Base-by-base conservation (phyloP, 1,140 invertebrate genomes). In the Drosophila willistoni region DNA sequence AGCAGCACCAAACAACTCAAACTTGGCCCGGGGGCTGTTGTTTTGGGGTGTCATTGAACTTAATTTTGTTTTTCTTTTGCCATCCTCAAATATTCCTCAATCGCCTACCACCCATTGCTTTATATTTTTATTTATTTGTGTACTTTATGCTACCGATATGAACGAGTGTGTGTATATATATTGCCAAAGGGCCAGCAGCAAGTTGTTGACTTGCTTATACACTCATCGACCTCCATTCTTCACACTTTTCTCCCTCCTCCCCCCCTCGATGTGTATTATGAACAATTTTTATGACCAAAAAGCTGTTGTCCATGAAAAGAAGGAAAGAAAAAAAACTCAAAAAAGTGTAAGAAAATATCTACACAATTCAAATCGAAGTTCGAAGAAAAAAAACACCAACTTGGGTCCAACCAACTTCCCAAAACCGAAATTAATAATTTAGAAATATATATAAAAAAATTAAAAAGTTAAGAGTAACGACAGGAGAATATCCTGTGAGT, bases 1-100 rank as follows among this genome's bases (percentile, higher is more conserved):
- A 12, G 34, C 34, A 29, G 29, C 44, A 57, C 29, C 42, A 59
- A 36, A 68, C 42, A 80, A 71, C 56, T 70, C 7, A 54, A 81
- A 86, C 64, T 71, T 56, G 81, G 63, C 81, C 82, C 73, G 34
- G 56, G 67, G 71, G 73, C 68, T 83, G 64, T 82, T 83, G 71
- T 72, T 83, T 79, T 79, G 39, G 80, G 79, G 84, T 89, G 84
- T 89, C 84, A 89, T 89, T 89, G 84, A 89, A 89, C 84, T 80
- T 69, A 78, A 89, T 89, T 73, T 81, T 89, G 84, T 87, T 87
- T 79, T 83, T 42, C 69, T 73, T 71, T 70, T 66, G 55, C 54
- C 34, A 42, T 36, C 44, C 17, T 10, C 22, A 54, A 9, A 34
- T 29, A 17, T 9, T 29, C 9, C 22, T 17, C 55, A 25, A n/a